Base-by-base conservation (phyloP, 2,888 invertebrate species). In the Tenthredo livida region DNA sequence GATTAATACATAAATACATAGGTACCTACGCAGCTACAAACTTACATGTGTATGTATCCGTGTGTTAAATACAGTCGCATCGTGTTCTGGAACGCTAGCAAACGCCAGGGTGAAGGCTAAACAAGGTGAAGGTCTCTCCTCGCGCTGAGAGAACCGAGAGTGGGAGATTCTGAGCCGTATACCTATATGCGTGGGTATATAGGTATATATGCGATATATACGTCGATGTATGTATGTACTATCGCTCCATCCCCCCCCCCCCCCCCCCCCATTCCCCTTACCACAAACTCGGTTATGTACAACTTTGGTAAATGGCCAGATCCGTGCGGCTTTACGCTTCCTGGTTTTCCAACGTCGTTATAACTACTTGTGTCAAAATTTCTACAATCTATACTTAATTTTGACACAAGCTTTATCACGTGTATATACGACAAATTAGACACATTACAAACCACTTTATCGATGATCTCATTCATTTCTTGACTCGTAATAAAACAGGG, bases 31-130 rank as follows among this genome's bases (percentile, higher is more conserved):
- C 5, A 25, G 77, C 25, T 77, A 54, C 77, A 29, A 17, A 9
- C 7, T 12, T 17, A 17, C 17, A 50, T 54, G 50, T 29, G 29
- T 29, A 1, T 33, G 29, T 37, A n/a, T 17, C 33, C 17, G 47
- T 47, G 50, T 25, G 50, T 50, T n/a, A 9, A 43, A 77, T 47
- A 77, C 77, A 50, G 10, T 73, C 29, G 29, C 21, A n/a, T 58
- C 12, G 37, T 83, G 61, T 72, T 75, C 78, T 37, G 67, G 43
- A 84, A 67, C 65, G 43, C 33, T 12, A 85, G 50, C 89, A 91
- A 92, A 92, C 91, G 91, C 91, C 91, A 84, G 84, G 92, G 92
- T 93, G 93, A 93, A 93, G 93, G 93, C 92, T 93, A 93, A 93
- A 92, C 90, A 91, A 91, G 93, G 93, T 93, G 93, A 93, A 93